These are phyloP conservation scores for Gallirallus australis DNA, from an alignment of 2,797 vertebrate genomes.

Conservation along the genomic window DNA sequence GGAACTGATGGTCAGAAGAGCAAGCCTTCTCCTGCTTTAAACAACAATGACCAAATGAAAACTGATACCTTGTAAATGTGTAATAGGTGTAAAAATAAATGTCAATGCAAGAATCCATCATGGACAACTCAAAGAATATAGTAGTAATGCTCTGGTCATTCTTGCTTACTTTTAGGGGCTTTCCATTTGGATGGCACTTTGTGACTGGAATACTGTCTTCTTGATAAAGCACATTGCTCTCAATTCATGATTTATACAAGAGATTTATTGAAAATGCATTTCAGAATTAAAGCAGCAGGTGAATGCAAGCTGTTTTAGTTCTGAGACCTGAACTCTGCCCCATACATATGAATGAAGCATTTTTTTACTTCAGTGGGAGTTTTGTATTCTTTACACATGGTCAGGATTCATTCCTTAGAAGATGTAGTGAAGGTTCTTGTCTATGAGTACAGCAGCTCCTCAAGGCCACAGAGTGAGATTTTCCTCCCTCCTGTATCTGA, in stretches of 20 bases:
- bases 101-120: not conserved
- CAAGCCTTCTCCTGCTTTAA: constrained; percentile 85
- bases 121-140: not conserved
- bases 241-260: not conserved
- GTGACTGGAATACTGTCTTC: constrained; percentile 9
- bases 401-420: not conserved
- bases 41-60: constrained; percentile 86
- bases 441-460: not conserved
- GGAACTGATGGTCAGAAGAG: constrained; percentile 84
- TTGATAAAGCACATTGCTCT: constrained; percentile 33
- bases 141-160: not conserved
- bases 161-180: not conserved
- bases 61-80: constrained; percentile 78
- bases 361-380: not conserved
- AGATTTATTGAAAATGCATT: not conserved
- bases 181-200: not conserved
- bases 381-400: not conserved
- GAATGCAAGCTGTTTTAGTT: not conserved
- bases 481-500: not conserved
- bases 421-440: not conserved
- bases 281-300: constrained; percentile 12
- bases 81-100: not conserved
- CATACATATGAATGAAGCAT: not conserved
- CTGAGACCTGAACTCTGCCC: constrained; percentile 2
- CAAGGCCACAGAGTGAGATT: not conserved